Evolutionary conservation across 2,797 vertebrate genomes (phyloP).

Genomic region (Graptemys geographica): DNA sequence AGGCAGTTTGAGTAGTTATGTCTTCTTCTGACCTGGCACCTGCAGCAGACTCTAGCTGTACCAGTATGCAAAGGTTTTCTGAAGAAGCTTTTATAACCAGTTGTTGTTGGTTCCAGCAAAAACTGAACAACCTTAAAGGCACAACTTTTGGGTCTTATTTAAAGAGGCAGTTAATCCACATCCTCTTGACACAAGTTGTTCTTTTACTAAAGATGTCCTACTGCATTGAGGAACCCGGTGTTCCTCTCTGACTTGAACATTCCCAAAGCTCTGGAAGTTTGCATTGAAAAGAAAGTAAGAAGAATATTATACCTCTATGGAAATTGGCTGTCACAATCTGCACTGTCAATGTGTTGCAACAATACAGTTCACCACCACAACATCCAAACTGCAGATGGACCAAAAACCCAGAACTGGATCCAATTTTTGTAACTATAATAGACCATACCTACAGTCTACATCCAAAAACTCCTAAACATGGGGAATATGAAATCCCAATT

Average conservation of each 20-base stretch:
- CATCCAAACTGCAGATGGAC: not conserved
- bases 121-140: not conserved
- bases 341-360: too few species aligned
- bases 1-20: not conserved
- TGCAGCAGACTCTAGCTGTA: not conserved
- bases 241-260: not conserved
- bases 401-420: not conserved
- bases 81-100: not conserved
- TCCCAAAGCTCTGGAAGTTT: not conserved
- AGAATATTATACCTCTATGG: not conserved
- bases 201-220: not conserved
- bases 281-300: not conserved
- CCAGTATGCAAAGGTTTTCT: not conserved
- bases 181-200: not conserved
- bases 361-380: not conserved
- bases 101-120: not conserved
- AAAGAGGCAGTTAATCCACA: not conserved
- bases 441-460: not conserved
- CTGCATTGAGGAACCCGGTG: not conserved
- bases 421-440: not conserved
- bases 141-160: not conserved
- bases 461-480: not conserved
- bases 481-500: not conserved
- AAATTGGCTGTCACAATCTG: not conserved
- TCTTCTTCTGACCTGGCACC: not conserved